phyloP scores from a whole-genome alignment of 2,888 invertebrate genomes.

The Boloria selene region DNA sequence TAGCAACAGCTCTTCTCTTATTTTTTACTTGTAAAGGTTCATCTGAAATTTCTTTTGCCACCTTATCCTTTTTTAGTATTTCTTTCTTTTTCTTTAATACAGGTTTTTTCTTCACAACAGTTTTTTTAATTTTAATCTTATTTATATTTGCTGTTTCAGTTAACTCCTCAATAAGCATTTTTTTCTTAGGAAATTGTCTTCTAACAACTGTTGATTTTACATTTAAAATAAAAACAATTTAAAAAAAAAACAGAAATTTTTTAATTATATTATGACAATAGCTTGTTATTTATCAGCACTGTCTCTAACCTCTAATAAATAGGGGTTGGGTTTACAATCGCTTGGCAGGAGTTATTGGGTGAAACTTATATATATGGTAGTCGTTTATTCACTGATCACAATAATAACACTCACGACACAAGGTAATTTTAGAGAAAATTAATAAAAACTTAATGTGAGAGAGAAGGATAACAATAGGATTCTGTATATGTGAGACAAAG shows the following conservation, averaged over 20 bases:
- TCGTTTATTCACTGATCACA: too few species aligned
- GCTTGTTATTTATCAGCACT: background rate
- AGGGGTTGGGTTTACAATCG: too few species aligned
- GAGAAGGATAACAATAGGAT: too few species aligned
- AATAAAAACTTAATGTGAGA: too few species aligned
- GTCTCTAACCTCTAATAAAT: too few species aligned
- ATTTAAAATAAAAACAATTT: too few species aligned
- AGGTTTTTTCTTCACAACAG: constrained; percentile 1
- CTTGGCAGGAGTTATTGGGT: too few species aligned
- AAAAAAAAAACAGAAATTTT: too few species aligned
- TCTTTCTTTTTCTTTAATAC: background rate
- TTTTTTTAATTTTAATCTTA: constrained; percentile 2
- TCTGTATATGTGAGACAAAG: too few species aligned
- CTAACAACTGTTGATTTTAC: constrained; percentile 45
- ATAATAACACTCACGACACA: too few species aligned
- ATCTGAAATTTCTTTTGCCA: background rate
- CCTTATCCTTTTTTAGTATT: background rate
- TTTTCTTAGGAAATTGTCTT: constrained; percentile 43
- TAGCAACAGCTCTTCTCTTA: background rate
- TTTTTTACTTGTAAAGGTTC: background rate
- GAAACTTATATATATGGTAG: too few species aligned
- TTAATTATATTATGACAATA: background rate
- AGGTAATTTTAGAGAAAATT: too few species aligned
- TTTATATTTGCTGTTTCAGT: constrained; percentile 12
- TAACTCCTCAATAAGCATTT: constrained; percentile 11